phyloP scores from a whole-genome alignment of 2,888 invertebrate genomes.

The Cyaniris semiargus region DNA sequence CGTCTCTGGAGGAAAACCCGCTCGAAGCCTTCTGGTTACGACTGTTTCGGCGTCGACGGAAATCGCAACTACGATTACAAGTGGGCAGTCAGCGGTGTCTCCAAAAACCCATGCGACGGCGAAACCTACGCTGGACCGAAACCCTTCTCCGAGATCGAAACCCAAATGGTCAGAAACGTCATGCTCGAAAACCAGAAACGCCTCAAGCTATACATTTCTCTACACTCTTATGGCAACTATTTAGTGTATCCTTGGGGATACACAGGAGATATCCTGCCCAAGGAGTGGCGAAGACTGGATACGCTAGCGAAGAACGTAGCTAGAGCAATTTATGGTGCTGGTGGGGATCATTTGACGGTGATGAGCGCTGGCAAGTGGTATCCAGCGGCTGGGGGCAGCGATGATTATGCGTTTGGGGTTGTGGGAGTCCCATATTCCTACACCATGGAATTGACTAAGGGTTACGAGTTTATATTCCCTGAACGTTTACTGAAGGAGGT shows the following conservation, averaged over 20 bases:
- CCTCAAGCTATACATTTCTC: constrained; percentile 83
- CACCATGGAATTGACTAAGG: constrained; percentile 82
- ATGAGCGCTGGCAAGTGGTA: constrained; percentile 79
- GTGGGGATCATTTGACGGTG: constrained; percentile 69
- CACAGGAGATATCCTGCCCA: constrained; percentile 70
- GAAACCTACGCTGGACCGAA: constrained; percentile 81
- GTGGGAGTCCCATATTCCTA: constrained; percentile 78
- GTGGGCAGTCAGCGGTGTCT: constrained; percentile 85
- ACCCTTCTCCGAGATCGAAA: constrained; percentile 84
- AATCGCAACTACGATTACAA: constrained; percentile 86
- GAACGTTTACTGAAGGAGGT: constrained; percentile 54
- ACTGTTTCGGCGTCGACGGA: constrained; percentile 83
- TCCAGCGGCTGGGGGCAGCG: constrained; percentile 82
- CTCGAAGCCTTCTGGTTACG: constrained; percentile 51
- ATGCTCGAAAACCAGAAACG: constrained; percentile 70
- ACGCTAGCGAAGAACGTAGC: constrained; percentile 64
- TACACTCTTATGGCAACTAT: constrained; percentile 85
- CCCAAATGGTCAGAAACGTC: constrained; percentile 74
- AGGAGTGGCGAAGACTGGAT: constrained; percentile 70
- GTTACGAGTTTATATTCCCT: constrained; percentile 84
- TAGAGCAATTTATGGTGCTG: constrained; percentile 61
- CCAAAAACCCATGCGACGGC: constrained; percentile 77
- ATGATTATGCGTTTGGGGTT: constrained; percentile 81
- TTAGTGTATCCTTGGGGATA: constrained; percentile 84
- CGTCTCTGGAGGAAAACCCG: constrained; percentile 84